Base-by-base conservation (phyloP, 2,888 invertebrate genomes). In the Drosophila birchii region DNA sequence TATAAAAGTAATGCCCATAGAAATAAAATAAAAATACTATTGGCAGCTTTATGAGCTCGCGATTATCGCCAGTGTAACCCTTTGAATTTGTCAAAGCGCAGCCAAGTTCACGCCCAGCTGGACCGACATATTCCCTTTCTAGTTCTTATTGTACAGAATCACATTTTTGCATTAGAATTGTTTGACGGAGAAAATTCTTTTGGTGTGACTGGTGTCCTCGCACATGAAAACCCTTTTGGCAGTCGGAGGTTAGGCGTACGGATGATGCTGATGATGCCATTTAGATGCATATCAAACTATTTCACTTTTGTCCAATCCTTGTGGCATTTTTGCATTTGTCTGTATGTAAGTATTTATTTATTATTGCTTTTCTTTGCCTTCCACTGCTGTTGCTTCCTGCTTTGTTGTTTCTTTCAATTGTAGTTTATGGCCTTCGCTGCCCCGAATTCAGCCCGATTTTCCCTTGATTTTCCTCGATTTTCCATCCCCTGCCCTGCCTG, bases 261-360 rank as follows among this genome's bases (percentile, higher is more conserved):
- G 57, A 68, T 57, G 68, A 87, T 85, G 88, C 85, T 83, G 83
- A 83, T 83, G 83, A 87, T 87, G 83, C 86, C 83, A 83, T 87
- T 87, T 87, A 87, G 83, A 83, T 83, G 82, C 83, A 83, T 83
- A 87, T 83, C 87, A 81, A 87, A 87, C 82, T 77, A 78, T 82
- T 87, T 87, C 80, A 85, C 82, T 83, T 86, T 87, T 80, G 88
- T 71, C 82, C 88, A 83, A 83, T 87, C 88, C 79, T 82, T 78
- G 87, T 75, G 86, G 80, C 70, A 77, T 79, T 87, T 85, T 80
- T 87, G 82, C 83, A 87, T 85, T 78, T 75, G 67, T 84, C 0
- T 29, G 29, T 7, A 26, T 26, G 26, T 26, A 26, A 26, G 26
- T 26, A 83, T 78, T 78, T 81, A 82, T 84, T 78, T 81, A 78